Percentiles rank a stretch among this genome's conserved stretches.
phyloP scores from a whole-genome alignment of 2,888 invertebrate species.

The Luffia ferchaultella region DNA sequence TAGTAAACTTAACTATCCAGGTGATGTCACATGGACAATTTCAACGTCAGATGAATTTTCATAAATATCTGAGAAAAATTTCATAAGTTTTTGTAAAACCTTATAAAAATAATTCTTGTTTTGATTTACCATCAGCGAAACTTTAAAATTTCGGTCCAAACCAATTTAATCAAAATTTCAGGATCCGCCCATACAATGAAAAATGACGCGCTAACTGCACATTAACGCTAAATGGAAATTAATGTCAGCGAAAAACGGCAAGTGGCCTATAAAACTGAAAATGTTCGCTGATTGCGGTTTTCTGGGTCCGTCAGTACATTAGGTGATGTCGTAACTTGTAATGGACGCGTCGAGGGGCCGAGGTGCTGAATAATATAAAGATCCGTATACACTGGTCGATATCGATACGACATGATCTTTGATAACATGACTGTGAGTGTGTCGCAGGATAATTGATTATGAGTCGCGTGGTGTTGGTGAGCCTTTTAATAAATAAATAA shows the following conservation, averaged over 20 bases:
- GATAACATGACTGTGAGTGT: too few relatives aligned
- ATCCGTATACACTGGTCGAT: neutral
- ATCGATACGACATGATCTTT: neutral
- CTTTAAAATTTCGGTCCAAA: neutral
- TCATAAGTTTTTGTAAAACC: neutral
- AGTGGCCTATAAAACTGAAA: neutral
- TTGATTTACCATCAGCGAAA: neutral
- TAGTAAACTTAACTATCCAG: too few relatives aligned
- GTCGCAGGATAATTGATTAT: too few relatives aligned
- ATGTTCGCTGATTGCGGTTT: neutral
- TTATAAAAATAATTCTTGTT: neutral
- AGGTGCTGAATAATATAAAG: neutral
- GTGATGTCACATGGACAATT: too few relatives aligned
- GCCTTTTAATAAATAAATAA: too few relatives aligned
- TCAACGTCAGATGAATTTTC: too few relatives aligned
- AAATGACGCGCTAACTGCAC: neutral
- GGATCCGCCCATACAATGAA: neutral
- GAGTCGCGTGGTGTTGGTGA: too few relatives aligned
- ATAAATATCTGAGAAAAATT: neutral
- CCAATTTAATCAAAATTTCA: neutral
- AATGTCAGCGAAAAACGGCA: neutral
- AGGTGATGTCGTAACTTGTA: neutral
- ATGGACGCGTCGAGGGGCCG: neutral
- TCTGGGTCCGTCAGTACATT: neutral
- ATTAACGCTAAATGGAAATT: neutral